phyloP scores from a whole-genome alignment of 2,797 vertebrate genomes.

The Clamator glandarius region DNA sequence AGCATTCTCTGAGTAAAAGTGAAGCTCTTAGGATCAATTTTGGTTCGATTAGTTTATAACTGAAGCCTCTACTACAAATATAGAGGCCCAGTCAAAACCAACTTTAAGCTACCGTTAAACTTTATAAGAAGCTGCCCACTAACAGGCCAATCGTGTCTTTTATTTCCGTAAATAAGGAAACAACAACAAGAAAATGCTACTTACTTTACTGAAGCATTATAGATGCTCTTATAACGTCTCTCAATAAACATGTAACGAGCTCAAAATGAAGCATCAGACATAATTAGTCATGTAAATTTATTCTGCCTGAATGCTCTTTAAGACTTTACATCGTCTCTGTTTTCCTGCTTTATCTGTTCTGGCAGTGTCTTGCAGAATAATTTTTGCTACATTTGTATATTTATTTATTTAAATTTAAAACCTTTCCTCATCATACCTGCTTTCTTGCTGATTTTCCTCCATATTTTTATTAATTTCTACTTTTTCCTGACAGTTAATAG shows the following conservation, averaged over 20 bases:
- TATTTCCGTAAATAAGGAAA: neutral
- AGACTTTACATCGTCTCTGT: neutral
- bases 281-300: neutral
- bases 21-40: neutral
- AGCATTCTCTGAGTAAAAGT: neutral
- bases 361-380: neutral
- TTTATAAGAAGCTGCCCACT: neutral
- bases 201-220: neutral
- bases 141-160: neutral
- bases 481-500: neutral
- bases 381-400: neutral
- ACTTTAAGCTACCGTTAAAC: neutral
- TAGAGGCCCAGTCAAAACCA: neutral
- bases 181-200: neutral
- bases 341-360: neutral
- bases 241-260: neutral
- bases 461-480: neutral
- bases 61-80: neutral
- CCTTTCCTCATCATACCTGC: neutral
- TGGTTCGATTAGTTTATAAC: neutral
- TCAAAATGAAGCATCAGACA: neutral
- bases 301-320: neutral
- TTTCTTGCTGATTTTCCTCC: neutral
- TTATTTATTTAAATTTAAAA: neutral
- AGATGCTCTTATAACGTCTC: neutral